Evolutionary conservation across 1,140 invertebrate genomes (phyloP), one percentile per base, ranked within the genome.

Genomic region (Cydia amplana): DNA sequence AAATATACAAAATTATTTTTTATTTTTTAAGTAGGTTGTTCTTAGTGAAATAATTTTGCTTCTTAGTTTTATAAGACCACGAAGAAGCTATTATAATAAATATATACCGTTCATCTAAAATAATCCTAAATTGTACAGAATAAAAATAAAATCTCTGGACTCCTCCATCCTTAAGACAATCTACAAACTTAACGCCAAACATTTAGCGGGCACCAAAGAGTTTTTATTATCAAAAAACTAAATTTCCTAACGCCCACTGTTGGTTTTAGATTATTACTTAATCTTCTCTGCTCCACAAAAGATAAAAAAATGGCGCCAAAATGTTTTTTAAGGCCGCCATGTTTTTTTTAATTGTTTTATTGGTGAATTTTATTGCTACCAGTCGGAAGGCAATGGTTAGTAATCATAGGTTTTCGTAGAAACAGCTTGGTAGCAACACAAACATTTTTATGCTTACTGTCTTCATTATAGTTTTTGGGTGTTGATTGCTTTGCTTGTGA

Each of bases 251-350:
- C 86, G 85, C 86, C 86, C 86, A 84, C 81, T 87, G 82, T 87
- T 85, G 84, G 84, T 86, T 86, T 86, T 80, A 85, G 82, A 79
- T 79, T 84, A 88, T 86, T 85, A 82, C 84, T 85, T 79, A 82
- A 85, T 88, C 80, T 83, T 77, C 63, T 73, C 14, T 25, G 60
- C 72, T 80, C 74, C 72, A 77, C 76, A 81, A 78, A 74, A 60
- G 60, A 28, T 74, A 28, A 82, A 84, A 82, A 82, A 86, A 83
- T 77, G 80, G 80, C 83, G 85, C 80, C 83, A 79, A 81, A 80
- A 82, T 77, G 16, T 73, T 63, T 79, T 81, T 84, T 82, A 75
- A 65, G 60, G 70, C 46, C 10, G 73, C 76, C 72, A 78, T 82
- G 25, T 80, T 83, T 40, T 76, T 40, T 78, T 80, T n/a, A n/a